phyloP scores from a whole-genome alignment of 2,888 invertebrate species.

The Epinotia demarniana region DNA sequence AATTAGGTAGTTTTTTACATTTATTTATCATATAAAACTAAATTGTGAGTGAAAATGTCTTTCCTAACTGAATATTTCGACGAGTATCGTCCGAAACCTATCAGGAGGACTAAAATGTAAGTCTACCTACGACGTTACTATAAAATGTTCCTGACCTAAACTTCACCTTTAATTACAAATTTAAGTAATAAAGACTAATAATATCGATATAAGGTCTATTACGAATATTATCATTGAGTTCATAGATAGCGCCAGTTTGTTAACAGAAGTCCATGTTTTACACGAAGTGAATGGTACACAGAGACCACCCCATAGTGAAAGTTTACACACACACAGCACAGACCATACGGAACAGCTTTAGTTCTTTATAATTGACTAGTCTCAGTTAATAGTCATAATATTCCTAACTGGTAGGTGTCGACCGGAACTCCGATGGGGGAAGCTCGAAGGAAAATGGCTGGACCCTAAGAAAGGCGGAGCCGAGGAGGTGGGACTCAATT shows the following conservation, averaged over 20 bases:
- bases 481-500: slow-evolving; percentile 64
- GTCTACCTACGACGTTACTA: slow-evolving; percentile 49
- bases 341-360: too few relatives aligned
- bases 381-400: background rate
- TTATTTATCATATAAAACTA: background rate
- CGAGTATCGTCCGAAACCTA: slow-evolving; percentile 74
- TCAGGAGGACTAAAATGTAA: slow-evolving; percentile 75
- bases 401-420: slow-evolving; percentile 62
- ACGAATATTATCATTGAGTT: too few relatives aligned
- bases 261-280: too few relatives aligned
- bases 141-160: slow-evolving; percentile 2
- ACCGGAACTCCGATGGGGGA: slow-evolving; percentile 73
- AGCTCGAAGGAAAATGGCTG: slow-evolving; percentile 74
- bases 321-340: too few relatives aligned
- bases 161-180: background rate
- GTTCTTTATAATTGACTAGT: too few relatives aligned
- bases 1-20: slow-evolving; percentile 7
- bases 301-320: too few relatives aligned
- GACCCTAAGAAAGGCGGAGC: slow-evolving; percentile 68
- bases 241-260: too few relatives aligned
- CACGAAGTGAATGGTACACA: too few relatives aligned
- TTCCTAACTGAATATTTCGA: slow-evolving; percentile 81
- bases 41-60: slow-evolving; percentile 64
- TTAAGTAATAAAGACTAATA: too few relatives aligned
- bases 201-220: too few relatives aligned